A percentile compares a stretch with the other conserved stretches of the same genome.
Conservation (phyloP, 2,797 vertebrate species). For the Leuciscus waleckii region DNA sequence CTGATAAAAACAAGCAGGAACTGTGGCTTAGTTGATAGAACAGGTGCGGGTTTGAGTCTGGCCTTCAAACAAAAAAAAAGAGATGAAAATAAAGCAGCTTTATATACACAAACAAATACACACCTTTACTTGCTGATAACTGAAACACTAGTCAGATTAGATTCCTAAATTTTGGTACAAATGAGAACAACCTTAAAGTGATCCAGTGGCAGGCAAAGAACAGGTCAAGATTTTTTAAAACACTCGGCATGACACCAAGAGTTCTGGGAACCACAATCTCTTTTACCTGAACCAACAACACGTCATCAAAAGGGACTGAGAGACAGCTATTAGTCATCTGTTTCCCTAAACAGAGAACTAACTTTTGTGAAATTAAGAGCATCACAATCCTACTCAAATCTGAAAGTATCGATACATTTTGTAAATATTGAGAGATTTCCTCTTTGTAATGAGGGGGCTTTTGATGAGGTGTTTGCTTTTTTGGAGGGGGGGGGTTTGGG, state of each 20-base stretch:
- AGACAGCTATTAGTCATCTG: conserved; percentile 19
- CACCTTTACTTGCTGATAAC: neutral
- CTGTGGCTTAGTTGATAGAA: neutral
- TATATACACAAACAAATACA: neutral
- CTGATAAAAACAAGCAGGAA: neutral
- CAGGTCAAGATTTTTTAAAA: neutral
- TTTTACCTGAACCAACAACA: conserved; percentile 36
- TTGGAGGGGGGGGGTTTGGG: too few species aligned
- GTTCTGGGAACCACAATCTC: conserved; percentile 47
- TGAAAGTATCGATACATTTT: neutral
- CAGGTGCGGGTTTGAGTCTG: neutral
- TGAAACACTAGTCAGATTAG: neutral
- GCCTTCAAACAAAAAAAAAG: neutral
- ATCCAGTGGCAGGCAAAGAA: neutral
- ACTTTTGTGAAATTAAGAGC: conserved; percentile 27
- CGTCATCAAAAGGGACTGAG: conserved; percentile 37
- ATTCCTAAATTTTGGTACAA: neutral
- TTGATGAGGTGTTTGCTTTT: too few species aligned
- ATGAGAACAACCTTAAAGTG: neutral
- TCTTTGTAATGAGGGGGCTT: neutral
- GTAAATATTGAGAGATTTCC: conserved; percentile 6
- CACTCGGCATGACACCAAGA: conserved; percentile 28
- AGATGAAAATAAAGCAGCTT: neutral
- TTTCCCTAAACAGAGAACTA: conserved; percentile 14
- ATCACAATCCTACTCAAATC: neutral